Conservation (phyloP, 2,888 invertebrate genomes). For the Cecidostiba fungosa region DNA sequence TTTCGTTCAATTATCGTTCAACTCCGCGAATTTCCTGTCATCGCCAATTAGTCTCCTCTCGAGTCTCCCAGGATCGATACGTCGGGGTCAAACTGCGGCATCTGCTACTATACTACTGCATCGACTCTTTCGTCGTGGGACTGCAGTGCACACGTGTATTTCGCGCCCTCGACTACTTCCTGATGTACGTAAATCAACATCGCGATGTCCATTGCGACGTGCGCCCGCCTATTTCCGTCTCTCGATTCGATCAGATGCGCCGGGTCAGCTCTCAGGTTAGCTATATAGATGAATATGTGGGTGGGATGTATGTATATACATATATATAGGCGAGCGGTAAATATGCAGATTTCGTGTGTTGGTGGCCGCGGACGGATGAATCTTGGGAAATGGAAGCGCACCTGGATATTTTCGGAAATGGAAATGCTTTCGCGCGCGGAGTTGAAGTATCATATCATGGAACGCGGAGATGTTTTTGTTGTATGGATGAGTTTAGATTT, state of each 20-base stretch:
- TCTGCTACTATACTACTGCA: neutral
- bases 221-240: conserved; percentile 18
- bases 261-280: neutral
- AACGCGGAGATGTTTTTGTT: neutral
- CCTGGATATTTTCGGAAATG: conserved; percentile 24
- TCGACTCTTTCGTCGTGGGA: neutral
- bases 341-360: conserved; percentile 13
- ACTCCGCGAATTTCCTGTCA: neutral
- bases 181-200: conserved; percentile 10
- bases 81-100: neutral
- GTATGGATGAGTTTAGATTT: neutral
- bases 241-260: conserved; percentile 20
- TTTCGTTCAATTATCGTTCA: neutral
- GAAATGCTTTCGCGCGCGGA: neutral
- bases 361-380: conserved; percentile 3
- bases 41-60: neutral
- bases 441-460: neutral
- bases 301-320: neutral
- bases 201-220: neutral
- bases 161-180: conserved; percentile 1
- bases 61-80: neutral
- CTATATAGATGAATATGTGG: neutral
- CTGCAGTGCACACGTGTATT: neutral
- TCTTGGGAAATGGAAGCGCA: conserved; percentile 12
- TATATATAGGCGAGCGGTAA: conserved; percentile 10